Percentiles rank a stretch among this genome's conserved stretches.
These are phyloP conservation scores for Meloidogyne exigua DNA, from an alignment of 1,140 invertebrate genomes.

Conservation along the genomic window DNA sequence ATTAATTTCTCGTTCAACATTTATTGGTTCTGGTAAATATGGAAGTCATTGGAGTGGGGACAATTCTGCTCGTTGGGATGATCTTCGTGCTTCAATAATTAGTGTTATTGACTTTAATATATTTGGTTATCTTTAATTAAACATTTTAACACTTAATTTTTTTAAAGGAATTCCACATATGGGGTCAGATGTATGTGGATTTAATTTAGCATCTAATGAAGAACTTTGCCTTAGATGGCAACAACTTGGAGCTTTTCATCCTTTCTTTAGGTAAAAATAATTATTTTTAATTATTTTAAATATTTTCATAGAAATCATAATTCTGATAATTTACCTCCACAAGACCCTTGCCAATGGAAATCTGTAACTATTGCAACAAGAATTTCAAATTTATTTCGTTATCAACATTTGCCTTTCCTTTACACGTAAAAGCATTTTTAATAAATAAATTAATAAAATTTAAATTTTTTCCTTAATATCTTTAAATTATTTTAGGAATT, in stretches of 20 bases:
- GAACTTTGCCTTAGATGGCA: slow-evolving; percentile 62
- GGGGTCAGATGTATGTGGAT: slow-evolving; percentile 65
- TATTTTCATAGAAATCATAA: slow-evolving; percentile 57
- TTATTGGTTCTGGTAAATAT: slow-evolving; percentile 77
- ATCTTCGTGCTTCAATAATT: slow-evolving; percentile 66
- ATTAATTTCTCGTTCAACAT: slow-evolving; percentile 46
- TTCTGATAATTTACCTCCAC: slow-evolving; percentile 29
- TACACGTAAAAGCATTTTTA: slow-evolving; percentile 47
- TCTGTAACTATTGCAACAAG: slow-evolving; percentile 59
- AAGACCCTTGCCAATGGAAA: slow-evolving; percentile 60
- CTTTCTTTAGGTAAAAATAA: slow-evolving; percentile 38
- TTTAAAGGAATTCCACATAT: slow-evolving; percentile 62
- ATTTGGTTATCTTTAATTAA: slow-evolving; percentile 69
- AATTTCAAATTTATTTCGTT: slow-evolving; percentile 57
- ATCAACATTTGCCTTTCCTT: slow-evolving; percentile 60
- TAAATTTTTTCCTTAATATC: no score
- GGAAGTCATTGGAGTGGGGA: slow-evolving; percentile 90
- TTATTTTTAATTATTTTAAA: slow-evolving; percentile 6
- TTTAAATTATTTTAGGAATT: no score
- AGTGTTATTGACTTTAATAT: slow-evolving; percentile 72
- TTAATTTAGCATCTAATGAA: slow-evolving; percentile 62
- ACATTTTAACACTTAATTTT: not conserved
- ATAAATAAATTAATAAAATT: no score
- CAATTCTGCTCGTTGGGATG: slow-evolving; percentile 67
- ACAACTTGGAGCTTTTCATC: slow-evolving; percentile 52